Base-by-base conservation (phyloP, 2,888 invertebrate genomes). In the Leptinotarsa rubiginosa region DNA sequence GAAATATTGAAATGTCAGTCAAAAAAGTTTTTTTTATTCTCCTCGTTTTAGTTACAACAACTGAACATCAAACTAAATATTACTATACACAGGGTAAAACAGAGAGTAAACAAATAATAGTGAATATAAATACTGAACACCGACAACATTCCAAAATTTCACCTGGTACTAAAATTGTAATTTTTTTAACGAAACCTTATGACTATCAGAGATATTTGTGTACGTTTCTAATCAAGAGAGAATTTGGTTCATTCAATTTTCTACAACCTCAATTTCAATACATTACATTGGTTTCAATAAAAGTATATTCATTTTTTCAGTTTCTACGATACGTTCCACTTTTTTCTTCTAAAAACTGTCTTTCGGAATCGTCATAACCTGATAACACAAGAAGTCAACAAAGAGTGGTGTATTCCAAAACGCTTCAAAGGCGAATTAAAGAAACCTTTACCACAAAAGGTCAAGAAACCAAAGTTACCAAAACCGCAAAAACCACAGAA, bases 291-390 rank as follows among this genome's bases (percentile, higher is more conserved):
- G 1, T 49, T 10, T 15, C 3, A 41, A 41, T 10, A 10, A 10
- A 10, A 1, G 10, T 41, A 41, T 20, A 59, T 4, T 47, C 16
- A 31, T 13, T 49, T 69, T 69, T 31, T 70, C 74, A 87, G 87
- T 77, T 87, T 88, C 77, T 84, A 86, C 77, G 85, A 86, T 69
- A 84, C 81, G 67, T 88, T 88, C 75, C 87, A 87, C 74, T 88
- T 85, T 76, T 80, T 82, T 16, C 76, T 88, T 12, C 81, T 87
- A 13, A 85, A 84, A 76, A 75, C 84, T 20, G 83, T 86, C 0
- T 82, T 85, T 41, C 83, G 83, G 75, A 82, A 81, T 65, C 81
- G 83, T 2, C 86, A 86, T 16, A 81, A 79, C 73, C 75, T 85
- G 18, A 83, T 86, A 25, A 83, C 85, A 1, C 87, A 88, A 79